Evolutionary conservation across 2,888 invertebrate species (phyloP).

Genomic region (Eupithecia abbreviata): DNA sequence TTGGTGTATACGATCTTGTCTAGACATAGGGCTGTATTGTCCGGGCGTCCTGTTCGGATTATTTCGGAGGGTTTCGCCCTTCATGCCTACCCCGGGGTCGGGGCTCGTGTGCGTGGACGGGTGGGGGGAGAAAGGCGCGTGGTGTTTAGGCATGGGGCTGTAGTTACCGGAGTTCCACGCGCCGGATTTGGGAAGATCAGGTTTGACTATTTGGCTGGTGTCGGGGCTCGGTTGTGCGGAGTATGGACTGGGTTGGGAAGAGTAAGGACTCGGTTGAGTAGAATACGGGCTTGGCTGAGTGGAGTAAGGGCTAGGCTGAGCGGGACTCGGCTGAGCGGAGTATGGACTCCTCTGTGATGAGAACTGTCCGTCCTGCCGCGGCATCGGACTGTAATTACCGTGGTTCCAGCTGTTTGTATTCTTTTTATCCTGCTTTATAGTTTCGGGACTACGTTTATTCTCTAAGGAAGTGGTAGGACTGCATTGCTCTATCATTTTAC

Average conservation of each 20-base stretch:
- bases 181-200: conserved; percentile 70
- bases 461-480: conserved; percentile 79
- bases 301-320: conserved; percentile 79
- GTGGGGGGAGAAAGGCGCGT: conserved; percentile 76
- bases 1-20: conserved; percentile 72
- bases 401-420: conserved; percentile 76
- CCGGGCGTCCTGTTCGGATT: conserved; percentile 72
- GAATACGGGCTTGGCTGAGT: conserved; percentile 78
- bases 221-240: conserved; percentile 79
- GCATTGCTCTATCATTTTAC: conserved; percentile 76
- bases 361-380: conserved; percentile 74
- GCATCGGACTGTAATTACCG: conserved; percentile 77
- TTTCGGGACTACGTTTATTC: conserved; percentile 77
- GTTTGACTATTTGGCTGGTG: conserved; percentile 77
- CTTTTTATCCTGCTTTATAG: conserved; percentile 73
- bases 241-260: conserved; percentile 78
- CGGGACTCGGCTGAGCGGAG: conserved; percentile 75
- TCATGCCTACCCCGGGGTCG: conserved; percentile 70
- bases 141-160: conserved; percentile 79
- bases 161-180: conserved; percentile 78
- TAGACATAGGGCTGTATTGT: conserved; percentile 77
- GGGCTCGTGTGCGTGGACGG: conserved; percentile 77
- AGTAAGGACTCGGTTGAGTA: conserved; percentile 76
- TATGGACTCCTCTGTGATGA: conserved; percentile 79
- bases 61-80: conserved; percentile 63